Evolutionary conservation across 2,113 vertebrate species (phyloP).

Genomic region (Alectura lathami): DNA sequence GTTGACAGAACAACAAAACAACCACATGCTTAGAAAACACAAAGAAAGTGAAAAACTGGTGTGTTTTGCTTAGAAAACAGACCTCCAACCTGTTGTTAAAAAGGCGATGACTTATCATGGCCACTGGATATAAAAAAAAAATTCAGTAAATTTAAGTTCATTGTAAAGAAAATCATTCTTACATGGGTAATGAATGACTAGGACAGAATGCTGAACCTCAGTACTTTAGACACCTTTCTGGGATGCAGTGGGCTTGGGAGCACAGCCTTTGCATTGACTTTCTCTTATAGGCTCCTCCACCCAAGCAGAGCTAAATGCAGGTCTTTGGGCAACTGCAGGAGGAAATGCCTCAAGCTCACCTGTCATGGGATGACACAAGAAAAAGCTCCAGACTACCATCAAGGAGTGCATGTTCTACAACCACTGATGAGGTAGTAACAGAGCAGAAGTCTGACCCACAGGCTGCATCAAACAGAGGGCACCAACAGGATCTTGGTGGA

Average conservation of each 20-base stretch:
- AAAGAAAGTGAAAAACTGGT: not conserved
- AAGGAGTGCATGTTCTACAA: not conserved
- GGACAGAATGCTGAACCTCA: not conserved
- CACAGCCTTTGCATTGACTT: not conserved
- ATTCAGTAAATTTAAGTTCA: not conserved
- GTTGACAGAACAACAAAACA: not conserved
- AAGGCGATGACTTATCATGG: not conserved
- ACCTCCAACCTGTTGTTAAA: not conserved
- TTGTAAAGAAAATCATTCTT: not conserved
- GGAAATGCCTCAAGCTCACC: not conserved
- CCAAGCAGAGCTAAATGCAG: not conserved
- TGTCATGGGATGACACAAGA: not conserved
- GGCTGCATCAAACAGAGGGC: not conserved
- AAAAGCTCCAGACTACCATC: not conserved
- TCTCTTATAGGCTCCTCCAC: not conserved
- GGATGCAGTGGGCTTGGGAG: not conserved
- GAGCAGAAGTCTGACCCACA: not conserved
- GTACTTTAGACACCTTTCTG: not conserved
- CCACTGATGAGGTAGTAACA: not conserved
- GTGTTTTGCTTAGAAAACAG: not conserved
- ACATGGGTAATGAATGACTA: not conserved
- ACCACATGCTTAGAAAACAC: not conserved
- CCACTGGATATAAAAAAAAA: not conserved
- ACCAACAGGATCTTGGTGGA: fast-evolving
- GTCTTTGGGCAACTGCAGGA: not conserved